Conservation (phyloP, 2,113 vertebrate species). For the Microcebus jonahi region DNA sequence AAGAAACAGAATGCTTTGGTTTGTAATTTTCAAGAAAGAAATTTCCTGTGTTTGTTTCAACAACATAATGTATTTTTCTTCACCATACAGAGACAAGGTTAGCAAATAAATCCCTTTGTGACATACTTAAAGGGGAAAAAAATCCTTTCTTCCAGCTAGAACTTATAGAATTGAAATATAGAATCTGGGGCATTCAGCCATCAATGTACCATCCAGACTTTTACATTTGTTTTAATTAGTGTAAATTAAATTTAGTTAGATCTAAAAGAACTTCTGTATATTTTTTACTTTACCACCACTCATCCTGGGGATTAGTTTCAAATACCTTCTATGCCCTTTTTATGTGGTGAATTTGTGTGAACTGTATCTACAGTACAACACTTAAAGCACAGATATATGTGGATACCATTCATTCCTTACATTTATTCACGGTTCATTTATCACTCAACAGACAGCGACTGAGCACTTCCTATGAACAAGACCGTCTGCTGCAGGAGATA, state of each 20-base stretch:
- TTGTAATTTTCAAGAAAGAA: neutral
- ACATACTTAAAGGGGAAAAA: neutral
- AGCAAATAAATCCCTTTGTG: slow-evolving; percentile 13
- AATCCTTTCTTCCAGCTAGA: neutral
- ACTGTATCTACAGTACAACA: no score
- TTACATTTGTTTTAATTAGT: neutral
- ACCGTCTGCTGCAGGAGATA: neutral
- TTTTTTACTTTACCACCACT: neutral
- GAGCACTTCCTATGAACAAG: neutral
- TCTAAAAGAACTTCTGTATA: neutral
- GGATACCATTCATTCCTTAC: neutral
- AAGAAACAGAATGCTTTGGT: neutral
- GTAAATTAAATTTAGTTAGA: neutral
- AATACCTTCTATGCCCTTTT: neutral
- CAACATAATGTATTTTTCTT: neutral
- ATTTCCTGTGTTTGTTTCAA: neutral
- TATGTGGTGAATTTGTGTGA: neutral
- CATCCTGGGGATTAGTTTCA: neutral
- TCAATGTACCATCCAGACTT: neutral
- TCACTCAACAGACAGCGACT: neutral
- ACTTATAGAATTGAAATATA: neutral
- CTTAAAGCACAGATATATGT: neutral
- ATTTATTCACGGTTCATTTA: neutral
- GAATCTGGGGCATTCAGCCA: neutral
- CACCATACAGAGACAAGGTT: neutral